phyloP scores from a whole-genome alignment of 2,113 vertebrate genomes.

The Myotis davidii region DNA sequence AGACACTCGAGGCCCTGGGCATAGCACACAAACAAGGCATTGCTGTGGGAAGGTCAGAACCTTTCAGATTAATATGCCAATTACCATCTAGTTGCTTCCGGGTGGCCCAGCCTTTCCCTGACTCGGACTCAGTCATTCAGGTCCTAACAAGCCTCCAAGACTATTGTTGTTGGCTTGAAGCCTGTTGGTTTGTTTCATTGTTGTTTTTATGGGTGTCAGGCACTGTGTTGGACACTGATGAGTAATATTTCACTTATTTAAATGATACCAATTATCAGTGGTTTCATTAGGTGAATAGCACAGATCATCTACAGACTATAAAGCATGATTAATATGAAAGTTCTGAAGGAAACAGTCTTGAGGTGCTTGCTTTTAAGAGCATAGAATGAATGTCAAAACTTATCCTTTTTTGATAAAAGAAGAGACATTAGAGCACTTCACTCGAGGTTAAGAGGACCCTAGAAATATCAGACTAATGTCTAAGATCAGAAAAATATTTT shows the following conservation, averaged over 20 bases:
- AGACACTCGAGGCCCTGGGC: background rate
- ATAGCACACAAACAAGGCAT: background rate
- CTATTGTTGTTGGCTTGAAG: background rate
- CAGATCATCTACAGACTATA: background rate
- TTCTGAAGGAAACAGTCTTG: constrained; percentile 14
- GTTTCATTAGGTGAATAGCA: background rate
- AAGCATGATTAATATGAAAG: background rate
- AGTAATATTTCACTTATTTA: background rate
- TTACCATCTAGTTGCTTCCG: background rate
- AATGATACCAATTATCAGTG: background rate
- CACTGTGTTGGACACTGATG: background rate
- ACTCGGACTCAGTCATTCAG: background rate
- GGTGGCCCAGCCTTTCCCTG: background rate
- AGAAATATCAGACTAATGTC: background rate
- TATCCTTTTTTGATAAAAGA: background rate
- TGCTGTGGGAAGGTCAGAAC: background rate
- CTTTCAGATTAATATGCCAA: background rate
- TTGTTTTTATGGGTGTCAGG: background rate
- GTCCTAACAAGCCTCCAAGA: background rate
- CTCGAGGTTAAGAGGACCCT: background rate
- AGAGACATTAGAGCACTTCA: background rate
- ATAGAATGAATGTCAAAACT: background rate
- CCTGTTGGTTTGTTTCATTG: background rate
- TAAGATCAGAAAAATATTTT: background rate
- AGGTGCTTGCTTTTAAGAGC: background rate